Base-by-base conservation (phyloP, 2,797 vertebrate genomes). In the Telmatherina bonti region DNA sequence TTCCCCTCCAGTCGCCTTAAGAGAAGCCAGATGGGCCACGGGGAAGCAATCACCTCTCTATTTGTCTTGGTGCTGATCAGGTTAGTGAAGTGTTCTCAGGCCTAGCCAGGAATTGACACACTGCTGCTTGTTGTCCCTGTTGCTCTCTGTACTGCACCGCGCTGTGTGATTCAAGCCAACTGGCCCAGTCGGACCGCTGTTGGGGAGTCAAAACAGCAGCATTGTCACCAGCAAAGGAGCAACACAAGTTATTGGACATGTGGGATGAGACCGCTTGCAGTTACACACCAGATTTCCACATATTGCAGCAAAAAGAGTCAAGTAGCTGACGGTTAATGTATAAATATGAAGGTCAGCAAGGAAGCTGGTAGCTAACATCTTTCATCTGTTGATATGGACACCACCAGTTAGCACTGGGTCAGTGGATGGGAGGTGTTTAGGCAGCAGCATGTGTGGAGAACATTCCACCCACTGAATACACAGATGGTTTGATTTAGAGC, bases 51-150 rank as follows among this genome's bases (percentile, higher is more conserved):
- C 92, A 93, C 87, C 88, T 86, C 91, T 92, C 92, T 93, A 92
- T 94, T 94, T 94, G 92, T 94, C 93, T 94, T 92, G 92, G 93
- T 91, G 82, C 84, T 90, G 93, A 92, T 92, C 92, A 88, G 90
- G 92, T 93, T 93, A 93, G 92, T 88, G 82, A 93, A 93, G 91
- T 93, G 91, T 93, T 93, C 88, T 90, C 91, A 89, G 88, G 78
- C 79, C 82, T 71, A 85, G 85, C 89, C 87, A 86, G 79, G 75
- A 88, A 74, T 82, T 79, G 33, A 51, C 89, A 86, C 82, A 83
- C 80, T 78, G 72, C 85, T 85, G 90, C 76, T 78, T 85, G 85
- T 85, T 83, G 86, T 90, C 81, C 72, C 72, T 67, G 66, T 18
- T 54, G 74, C 81, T 86, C 63, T 55, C 72, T 61, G 78, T 64